phyloP scores from a whole-genome alignment of 2,113 vertebrate species.

The Phalacrocorax carbo region DNA sequence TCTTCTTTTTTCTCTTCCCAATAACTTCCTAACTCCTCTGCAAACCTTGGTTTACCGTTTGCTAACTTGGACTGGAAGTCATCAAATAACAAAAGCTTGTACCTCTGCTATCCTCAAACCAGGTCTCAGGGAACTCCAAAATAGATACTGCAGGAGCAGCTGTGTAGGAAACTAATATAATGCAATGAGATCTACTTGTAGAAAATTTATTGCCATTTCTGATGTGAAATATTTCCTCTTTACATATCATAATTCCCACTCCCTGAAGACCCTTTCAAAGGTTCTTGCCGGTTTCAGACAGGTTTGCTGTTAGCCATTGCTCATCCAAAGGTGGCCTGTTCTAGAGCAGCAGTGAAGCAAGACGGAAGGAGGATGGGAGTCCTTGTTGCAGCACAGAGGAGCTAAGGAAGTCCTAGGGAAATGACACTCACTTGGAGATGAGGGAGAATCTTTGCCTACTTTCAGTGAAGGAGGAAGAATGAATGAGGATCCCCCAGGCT shows the following conservation, averaged over 20 bases:
- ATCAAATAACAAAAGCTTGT: not conserved
- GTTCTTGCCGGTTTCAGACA: not conserved
- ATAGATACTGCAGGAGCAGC: not conserved
- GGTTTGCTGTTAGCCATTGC: not conserved
- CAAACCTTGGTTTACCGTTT: not conserved
- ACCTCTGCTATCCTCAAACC: not conserved
- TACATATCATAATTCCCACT: not conserved
- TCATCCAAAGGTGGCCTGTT: not conserved
- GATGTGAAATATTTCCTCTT: not conserved
- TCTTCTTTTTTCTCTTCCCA: not conserved
- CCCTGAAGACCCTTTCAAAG: not conserved
- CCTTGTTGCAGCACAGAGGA: not conserved
- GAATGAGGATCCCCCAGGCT: not conserved
- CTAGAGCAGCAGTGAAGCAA: not conserved
- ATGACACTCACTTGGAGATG: not conserved
- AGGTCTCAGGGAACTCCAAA: not conserved
- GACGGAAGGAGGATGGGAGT: not conserved
- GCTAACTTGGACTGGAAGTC: not conserved
- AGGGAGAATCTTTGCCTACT: fast-evolving
- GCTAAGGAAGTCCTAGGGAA: not conserved
- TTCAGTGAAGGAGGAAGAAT: not conserved
- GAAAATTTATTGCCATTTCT: not conserved
- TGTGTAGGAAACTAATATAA: not conserved
- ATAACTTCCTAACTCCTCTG: not conserved
- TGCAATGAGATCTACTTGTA: not conserved